Percentiles rank a stretch among this genome's conserved stretches.
These are phyloP conservation scores for Brachionus manjavacas DNA, from an alignment of 1,140 invertebrate genomes.

Conservation along the genomic window DNA sequence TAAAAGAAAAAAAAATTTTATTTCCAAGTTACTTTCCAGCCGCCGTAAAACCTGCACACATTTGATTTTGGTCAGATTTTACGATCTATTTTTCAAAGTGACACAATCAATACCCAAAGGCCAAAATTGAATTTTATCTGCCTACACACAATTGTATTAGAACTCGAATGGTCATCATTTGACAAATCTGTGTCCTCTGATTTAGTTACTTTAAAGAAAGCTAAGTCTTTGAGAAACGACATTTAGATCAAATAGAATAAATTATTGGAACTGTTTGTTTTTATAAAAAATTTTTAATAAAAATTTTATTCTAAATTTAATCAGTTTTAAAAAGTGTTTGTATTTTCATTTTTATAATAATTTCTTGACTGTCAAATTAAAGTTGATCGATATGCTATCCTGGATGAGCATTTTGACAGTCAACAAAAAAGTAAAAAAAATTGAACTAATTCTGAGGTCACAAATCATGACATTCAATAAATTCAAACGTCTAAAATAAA, in stretches of 20 bases:
- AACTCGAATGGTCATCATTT: conserved; percentile 2
- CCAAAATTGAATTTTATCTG: conserved; percentile 21
- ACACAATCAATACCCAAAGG: not conserved
- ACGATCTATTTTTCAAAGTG: not conserved
- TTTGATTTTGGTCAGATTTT: not conserved
- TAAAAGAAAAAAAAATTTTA: not conserved
- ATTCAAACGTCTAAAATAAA: not conserved
- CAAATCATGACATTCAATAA: not conserved
- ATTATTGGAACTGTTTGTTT: not conserved
- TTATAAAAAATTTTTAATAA: not conserved
- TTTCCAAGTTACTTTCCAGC: not conserved
- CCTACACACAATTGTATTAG: conserved; percentile 22
- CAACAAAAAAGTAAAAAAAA: not conserved
- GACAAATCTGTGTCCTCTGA: not conserved
- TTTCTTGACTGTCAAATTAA: not conserved
- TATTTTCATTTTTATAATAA: not conserved
- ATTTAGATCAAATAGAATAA: not conserved
- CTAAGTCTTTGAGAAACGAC: conserved; percentile 4
- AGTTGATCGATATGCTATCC: not conserved
- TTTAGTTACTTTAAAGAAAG: not conserved
- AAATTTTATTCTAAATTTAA: not conserved
- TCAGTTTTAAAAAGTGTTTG: not conserved
- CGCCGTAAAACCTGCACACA: not conserved
- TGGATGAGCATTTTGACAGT: not conserved
- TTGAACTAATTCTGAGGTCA: not conserved